Evolutionary conservation across 2,797 vertebrate genomes (phyloP), one percentile per base, ranked within the genome.

Genomic region (Liparis tanakae): DNA sequence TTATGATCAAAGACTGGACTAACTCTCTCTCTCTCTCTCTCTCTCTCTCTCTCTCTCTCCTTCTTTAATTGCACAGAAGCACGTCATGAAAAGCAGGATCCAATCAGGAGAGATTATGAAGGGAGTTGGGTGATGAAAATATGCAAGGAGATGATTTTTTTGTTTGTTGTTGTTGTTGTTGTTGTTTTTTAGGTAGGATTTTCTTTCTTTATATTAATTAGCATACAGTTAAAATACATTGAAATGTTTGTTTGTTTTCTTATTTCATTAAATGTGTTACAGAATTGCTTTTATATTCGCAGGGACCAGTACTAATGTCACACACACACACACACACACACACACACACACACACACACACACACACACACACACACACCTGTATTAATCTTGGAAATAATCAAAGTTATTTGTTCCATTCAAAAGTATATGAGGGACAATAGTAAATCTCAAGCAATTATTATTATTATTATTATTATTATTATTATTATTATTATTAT

Each of bases 21-120:
- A 18, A 18, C 18, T 48, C 18, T n/a, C 7, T 18, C 14, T 15
- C 44, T 14, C 13, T 14, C 41, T 39, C 37, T 41, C 39, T 41
- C 39, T 41, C 39, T 41, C 39, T 18, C 44, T 17, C 44, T 48
- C 44, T 48, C 48, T 46, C 30, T 59, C 13, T 55, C 65, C 5
- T 25, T 54, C 20, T 54, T 51, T n/a, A 74, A 71, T 55, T 59
- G 44, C 43, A 76, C 1, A 1, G 7, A 18, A 59, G 15, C 25
- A 41, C 70, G 70, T 80, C 77, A 81, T 62, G 17, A 53, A 41
- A 5, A 53, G 34, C 61, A 65, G 30, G 6, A 82, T 44, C 75
- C 81, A 80, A 72, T 78, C 71, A 76, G 78, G 15, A 56, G 0
- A 20, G 33, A 44, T 22, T 17, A 51, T 55, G 57, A 5, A 30